Evolutionary conservation across 2,888 invertebrate genomes (phyloP), one percentile per base, ranked within the genome.

Genomic region (Aleiodes testaceus): DNA sequence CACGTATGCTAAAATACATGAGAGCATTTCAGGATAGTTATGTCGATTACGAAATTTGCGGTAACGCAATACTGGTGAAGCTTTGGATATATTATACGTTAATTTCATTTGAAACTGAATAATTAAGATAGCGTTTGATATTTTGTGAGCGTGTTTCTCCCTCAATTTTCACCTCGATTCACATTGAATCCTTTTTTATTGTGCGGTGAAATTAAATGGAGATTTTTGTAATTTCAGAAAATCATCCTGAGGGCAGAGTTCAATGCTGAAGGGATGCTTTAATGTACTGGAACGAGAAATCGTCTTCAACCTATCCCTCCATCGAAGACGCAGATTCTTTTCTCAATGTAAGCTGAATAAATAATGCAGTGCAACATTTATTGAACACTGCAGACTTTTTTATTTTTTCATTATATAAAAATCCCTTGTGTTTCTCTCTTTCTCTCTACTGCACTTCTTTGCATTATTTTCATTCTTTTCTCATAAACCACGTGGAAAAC

Each of bases 261-360:
- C 63, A 45, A 72, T 72, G 71, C 44, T 71, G 45, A 44, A 44
- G 42, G 50, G 66, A 71, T 71, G 66, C 44, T 59, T 72, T 72
- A 53, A 72, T 68, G 71, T 72, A 61, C 64, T 45, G 18, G 50
- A 68, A 52, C 67, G 47, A 67, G 50, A 63, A 22, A 42, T 52
- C 45, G 52, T 50, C 9, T 47, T 45, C 45, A 61, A 63, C 22
- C 52, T 64, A 72, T 72, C 53, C 61, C 63, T 55, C 47, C 65
- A 47, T 12, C 52, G 47, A 67, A 61, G 63, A 67, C 66, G 26
- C 18, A 59, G 36, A 36, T 47, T n/a, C 67, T 63, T 52, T 52
- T 44, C 45, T 45, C 20, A 72, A 64, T 14, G 71, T 72, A 36
- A 68, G 71, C n/a, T 55, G 14, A 2, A 53, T 30, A 49, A 36